Evolutionary conservation across 2,888 invertebrate genomes (phyloP), one percentile per base, ranked within the genome.

Genomic region (Caenorhabditis virilis): DNA sequence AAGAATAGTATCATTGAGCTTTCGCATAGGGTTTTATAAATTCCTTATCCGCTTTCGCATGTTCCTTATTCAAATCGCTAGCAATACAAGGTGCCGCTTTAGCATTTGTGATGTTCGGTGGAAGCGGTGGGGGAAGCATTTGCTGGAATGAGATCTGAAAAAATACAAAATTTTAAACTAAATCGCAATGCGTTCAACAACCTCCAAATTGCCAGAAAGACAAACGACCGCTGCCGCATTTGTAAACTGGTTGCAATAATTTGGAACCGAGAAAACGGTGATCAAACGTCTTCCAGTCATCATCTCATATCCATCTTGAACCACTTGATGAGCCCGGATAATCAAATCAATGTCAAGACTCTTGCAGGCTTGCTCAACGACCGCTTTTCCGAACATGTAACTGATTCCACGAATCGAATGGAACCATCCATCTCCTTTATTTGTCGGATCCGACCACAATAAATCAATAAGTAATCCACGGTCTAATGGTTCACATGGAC

Each of bases 191-290:
- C n/a, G n/a, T n/a, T n/a, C n/a, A n/a, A n/a, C n/a, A n/a, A n/a
- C n/a, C n/a, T 74, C 69, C 42, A 78, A 50, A 53, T 74, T 73
- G 16, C 63, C 69, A 33, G 70, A 74, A 25, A 78, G 62, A 56
- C 73, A 73, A 20, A 78, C 76, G 13, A 78, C 78, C 13, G 78
- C 78, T n/a, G 78, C 78, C 18, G 78, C 75, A 46, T 78, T 78
- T 41, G 65, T 74, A 64, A 78, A 76, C 46, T 74, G 76, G 27
- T 67, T 62, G 46, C 73, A 73, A 48, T 77, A 78, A 65, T 78
- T 77, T 49, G 76, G 76, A 22, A 77, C 77, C 13, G 77, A 78
- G 70, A 78, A 78, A 35, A 78, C 72, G 30, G 78, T 78, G 56
- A 78, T 77, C 26, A 78, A 60, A 43, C 74, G 69, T 15, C 77